Percentiles rank a stretch among this genome's conserved stretches.
phyloP scores from a whole-genome alignment of 2,113 vertebrate genomes.

The Camarhynchus parvulus region DNA sequence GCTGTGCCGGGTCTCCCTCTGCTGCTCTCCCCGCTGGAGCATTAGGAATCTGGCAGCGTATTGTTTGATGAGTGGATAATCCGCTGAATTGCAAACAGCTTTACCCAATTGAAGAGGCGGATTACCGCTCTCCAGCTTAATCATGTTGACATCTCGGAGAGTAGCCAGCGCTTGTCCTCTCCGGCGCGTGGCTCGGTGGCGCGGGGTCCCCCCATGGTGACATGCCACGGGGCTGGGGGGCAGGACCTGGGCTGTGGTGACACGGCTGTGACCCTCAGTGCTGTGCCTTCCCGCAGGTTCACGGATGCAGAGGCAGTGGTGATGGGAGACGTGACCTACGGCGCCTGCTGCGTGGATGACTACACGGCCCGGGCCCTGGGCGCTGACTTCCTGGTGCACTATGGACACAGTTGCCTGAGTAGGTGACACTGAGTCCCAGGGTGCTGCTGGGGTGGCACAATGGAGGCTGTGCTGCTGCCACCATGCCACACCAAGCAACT shows the following conservation, averaged over 20 bases:
- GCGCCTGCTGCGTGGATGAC: conserved; percentile 97
- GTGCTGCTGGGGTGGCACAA: neutral
- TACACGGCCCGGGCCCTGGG: conserved; percentile 93
- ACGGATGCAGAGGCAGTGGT: conserved; percentile 89
- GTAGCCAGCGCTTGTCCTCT: conserved; percentile 34
- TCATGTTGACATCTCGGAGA: conserved; percentile 64
- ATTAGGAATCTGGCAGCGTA: conserved; percentile 53
- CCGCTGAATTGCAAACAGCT: conserved; percentile 71
- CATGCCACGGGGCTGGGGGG: neutral
- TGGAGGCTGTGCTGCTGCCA: neutral
- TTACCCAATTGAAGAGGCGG: conserved; percentile 69
- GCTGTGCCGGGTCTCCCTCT: neutral
- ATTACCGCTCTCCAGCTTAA: conserved; percentile 63
- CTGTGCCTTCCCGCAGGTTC: conserved; percentile 79
- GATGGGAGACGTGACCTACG: conserved; percentile 98
- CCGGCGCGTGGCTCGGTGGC: neutral
- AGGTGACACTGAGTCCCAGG: conserved; percentile 18
- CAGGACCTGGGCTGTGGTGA: neutral
- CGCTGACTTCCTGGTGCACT: conserved; percentile 97
- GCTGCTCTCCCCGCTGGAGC: neutral
- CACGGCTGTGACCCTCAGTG: neutral
- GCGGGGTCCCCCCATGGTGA: accelerated
- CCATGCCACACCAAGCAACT: accelerated
- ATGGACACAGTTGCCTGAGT: conserved; percentile 97
- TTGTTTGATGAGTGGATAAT: conserved; percentile 69